These are phyloP conservation scores for Hylia prasina DNA, from an alignment of 2,113 vertebrate species.

Conservation along the genomic window DNA sequence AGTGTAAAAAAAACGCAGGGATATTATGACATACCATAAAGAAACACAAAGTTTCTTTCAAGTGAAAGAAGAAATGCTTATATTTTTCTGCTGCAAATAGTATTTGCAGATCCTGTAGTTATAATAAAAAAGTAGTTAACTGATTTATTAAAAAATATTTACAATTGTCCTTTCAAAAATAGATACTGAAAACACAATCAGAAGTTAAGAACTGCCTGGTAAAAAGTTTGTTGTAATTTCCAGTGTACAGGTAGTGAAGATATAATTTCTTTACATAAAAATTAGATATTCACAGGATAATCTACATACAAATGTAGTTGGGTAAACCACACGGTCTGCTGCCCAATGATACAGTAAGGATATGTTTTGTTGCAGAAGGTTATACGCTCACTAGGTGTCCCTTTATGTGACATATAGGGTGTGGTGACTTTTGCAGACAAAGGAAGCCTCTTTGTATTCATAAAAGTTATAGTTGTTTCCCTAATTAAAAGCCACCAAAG, in stretches of 20 bases:
- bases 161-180: background rate
- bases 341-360: background rate
- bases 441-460: background rate
- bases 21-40: background rate
- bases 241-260: background rate
- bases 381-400: background rate
- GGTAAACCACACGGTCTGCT: background rate
- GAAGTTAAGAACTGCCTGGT: background rate
- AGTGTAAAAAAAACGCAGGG: background rate
- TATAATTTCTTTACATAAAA: background rate
- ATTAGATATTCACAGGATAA: background rate
- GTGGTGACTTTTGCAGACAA: background rate
- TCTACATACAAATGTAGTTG: background rate
- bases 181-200: background rate
- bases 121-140: background rate
- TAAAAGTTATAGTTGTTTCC: background rate
- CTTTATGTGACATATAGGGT: background rate
- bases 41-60: background rate
- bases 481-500: background rate
- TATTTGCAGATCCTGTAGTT: background rate
- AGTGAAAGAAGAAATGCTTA: background rate
- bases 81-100: background rate
- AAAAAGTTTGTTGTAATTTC: background rate
- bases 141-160: background rate
- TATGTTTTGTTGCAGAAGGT: background rate